Conservation (phyloP, 2,113 vertebrate genomes). For the Macheiramphus alcinus region DNA sequence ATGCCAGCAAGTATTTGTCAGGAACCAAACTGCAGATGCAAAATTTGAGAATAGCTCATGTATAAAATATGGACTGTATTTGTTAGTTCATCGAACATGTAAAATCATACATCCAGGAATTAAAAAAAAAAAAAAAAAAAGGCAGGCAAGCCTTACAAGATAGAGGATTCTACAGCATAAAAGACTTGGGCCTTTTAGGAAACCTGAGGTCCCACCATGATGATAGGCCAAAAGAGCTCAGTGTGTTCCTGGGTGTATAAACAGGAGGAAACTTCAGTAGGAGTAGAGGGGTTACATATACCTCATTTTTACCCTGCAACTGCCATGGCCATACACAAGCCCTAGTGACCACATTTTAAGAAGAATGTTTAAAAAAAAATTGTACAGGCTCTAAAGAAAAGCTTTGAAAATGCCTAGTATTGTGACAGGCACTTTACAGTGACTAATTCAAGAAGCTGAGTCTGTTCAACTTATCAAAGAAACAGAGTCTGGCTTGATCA, state of each 20-base stretch:
- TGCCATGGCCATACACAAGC: not conserved
- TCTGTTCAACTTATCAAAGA: not conserved
- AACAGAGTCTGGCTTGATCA: not conserved
- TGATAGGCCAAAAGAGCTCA: not conserved
- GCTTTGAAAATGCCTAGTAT: not conserved
- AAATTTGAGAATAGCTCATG: not conserved
- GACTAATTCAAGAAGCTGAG: not conserved
- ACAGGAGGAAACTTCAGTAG: not conserved
- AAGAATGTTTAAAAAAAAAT: not conserved
- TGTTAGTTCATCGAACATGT: not conserved
- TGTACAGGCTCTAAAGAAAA: not conserved
- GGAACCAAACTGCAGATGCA: not conserved
- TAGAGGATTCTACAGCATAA: not conserved
- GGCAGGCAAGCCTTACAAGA: not conserved
- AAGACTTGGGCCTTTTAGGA: not conserved
- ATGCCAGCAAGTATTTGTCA: not conserved
- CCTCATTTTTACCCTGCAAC: not conserved
- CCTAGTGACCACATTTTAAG: not conserved
- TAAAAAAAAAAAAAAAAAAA: not conserved
- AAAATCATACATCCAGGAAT: not conserved
- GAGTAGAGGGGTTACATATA: not conserved
- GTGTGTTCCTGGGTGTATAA: not conserved
- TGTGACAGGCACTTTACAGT: not conserved
- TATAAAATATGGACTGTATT: not conserved
- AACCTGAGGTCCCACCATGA: not conserved